These are phyloP conservation scores for Halichondria panicea DNA, from an alignment of 37 sponge, comb jelly and placozoan species.

Conservation along the genomic window DNA sequence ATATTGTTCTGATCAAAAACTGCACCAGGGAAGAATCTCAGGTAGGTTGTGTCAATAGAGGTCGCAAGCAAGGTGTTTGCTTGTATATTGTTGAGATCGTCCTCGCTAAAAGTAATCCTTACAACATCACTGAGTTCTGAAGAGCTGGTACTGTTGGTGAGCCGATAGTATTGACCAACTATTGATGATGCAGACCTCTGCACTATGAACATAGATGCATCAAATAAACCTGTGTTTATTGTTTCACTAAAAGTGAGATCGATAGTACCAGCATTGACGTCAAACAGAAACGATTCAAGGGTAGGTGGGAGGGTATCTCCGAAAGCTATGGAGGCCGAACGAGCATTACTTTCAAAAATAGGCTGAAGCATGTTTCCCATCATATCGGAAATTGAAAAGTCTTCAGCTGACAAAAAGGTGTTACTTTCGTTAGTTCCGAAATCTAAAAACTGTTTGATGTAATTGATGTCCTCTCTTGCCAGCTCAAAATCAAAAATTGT, in stretches of 20 bases:
- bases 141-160: slow-evolving; percentile 39
- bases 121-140: slow-evolving; percentile 21
- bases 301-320: slow-evolving; percentile 76
- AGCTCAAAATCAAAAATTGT: slow-evolving; percentile 54
- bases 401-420: slow-evolving; percentile 53
- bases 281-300: slow-evolving; percentile 60
- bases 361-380: slow-evolving; percentile 49
- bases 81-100: slow-evolving; percentile 82
- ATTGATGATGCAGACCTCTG: slow-evolving; percentile 27
- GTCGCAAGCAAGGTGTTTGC: slow-evolving; percentile 69
- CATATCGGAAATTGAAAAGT: slow-evolving; percentile 57
- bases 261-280: slow-evolving; percentile 59
- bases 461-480: slow-evolving; percentile 61
- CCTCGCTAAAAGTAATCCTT: slow-evolving; percentile 41
- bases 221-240: slow-evolving; percentile 48
- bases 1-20: slow-evolving; percentile 64
- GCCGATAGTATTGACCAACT: slow-evolving; percentile 27
- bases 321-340: slow-evolving; percentile 33
- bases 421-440: slow-evolving; percentile 68
- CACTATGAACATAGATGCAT: slow-evolving; percentile 42
- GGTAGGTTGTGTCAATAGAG: slow-evolving; percentile 51
- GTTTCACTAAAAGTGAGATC: slow-evolving; percentile 76
- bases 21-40: slow-evolving; percentile 46
- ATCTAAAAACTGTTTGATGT: slow-evolving; percentile 64
- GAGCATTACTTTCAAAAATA: slow-evolving; percentile 28